These are phyloP conservation scores for Vulpes lagopus DNA, from an alignment of 2,113 vertebrate genomes.

Conservation along the genomic window DNA sequence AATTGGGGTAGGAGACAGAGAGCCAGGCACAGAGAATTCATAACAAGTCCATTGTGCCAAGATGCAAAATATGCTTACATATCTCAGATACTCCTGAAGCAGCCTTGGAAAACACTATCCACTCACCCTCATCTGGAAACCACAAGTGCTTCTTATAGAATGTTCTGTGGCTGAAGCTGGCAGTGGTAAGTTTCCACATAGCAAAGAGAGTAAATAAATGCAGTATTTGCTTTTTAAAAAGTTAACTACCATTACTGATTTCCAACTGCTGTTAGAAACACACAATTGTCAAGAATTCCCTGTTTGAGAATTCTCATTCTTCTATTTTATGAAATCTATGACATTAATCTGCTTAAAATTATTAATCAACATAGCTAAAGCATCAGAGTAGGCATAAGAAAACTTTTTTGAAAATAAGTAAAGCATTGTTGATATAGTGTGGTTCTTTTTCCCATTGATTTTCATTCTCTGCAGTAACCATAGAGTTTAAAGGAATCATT, in stretches of 20 bases:
- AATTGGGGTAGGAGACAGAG: conserved; percentile 17
- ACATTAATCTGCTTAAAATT: background rate
- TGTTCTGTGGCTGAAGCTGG: conserved; percentile 39
- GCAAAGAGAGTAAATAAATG: conserved; percentile 14
- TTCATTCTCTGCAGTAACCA: background rate
- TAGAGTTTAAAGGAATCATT: background rate
- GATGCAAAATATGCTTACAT: background rate
- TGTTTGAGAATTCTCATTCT: background rate
- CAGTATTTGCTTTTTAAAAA: conserved; percentile 5
- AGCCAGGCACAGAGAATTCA: conserved; percentile 35
- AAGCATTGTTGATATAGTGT: background rate
- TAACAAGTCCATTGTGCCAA: conserved; percentile 36
- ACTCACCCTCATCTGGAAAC: conserved; percentile 39
- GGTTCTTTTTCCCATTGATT: background rate
- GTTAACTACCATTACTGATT: background rate
- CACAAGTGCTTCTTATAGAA: conserved; percentile 52
- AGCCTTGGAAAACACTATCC: background rate
- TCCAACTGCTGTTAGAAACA: background rate
- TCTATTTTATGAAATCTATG: background rate
- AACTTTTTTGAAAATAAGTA: background rate
- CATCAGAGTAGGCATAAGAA: background rate
- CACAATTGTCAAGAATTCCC: background rate
- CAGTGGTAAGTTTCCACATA: conserved; percentile 51
- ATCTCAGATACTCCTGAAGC: conserved; percentile 31
- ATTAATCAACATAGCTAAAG: background rate